These are phyloP conservation scores for Lycophotia porphyrea DNA, from an alignment of 2,888 invertebrate genomes.

Conservation along the genomic window DNA sequence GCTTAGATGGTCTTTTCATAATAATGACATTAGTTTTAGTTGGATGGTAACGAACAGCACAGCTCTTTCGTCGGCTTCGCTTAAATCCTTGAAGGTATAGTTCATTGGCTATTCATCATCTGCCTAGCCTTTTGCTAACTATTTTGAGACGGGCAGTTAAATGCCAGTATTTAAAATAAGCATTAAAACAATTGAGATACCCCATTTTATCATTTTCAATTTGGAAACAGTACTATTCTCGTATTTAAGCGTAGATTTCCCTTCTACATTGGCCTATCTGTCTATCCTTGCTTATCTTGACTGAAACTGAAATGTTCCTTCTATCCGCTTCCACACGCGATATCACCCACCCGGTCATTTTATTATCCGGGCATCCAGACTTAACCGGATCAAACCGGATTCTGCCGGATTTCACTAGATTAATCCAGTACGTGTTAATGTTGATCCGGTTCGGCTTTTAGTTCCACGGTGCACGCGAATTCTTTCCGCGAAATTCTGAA, in stretches of 20 bases:
- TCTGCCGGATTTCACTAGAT: conserved; percentile 63
- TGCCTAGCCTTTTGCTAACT: neutral
- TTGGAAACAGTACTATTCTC: neutral
- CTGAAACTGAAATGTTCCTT: conserved; percentile 14
- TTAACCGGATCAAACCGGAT: conserved; percentile 66
- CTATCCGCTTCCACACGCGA: conserved; percentile 8
- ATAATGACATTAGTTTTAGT: neutral
- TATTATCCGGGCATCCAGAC: conserved; percentile 65
- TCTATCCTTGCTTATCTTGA: neutral
- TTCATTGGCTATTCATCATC: neutral
- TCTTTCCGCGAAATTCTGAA: conserved; percentile 19
- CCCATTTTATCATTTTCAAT: neutral
- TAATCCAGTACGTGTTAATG: conserved; percentile 66
- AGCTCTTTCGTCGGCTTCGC: no score
- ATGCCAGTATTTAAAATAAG: neutral
- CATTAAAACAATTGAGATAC: neutral
- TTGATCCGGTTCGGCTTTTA: conserved; percentile 53
- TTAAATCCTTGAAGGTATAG: no score
- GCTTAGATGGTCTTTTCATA: no score
- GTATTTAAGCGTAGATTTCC: neutral
- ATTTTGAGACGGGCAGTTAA: neutral
- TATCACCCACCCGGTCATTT: conserved; percentile 57
- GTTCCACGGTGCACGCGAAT: conserved; percentile 26
- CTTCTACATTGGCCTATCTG: neutral
- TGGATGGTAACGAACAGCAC: neutral